phyloP scores from a whole-genome alignment of 2,888 invertebrate genomes.

The Mycalesis mineus region DNA sequence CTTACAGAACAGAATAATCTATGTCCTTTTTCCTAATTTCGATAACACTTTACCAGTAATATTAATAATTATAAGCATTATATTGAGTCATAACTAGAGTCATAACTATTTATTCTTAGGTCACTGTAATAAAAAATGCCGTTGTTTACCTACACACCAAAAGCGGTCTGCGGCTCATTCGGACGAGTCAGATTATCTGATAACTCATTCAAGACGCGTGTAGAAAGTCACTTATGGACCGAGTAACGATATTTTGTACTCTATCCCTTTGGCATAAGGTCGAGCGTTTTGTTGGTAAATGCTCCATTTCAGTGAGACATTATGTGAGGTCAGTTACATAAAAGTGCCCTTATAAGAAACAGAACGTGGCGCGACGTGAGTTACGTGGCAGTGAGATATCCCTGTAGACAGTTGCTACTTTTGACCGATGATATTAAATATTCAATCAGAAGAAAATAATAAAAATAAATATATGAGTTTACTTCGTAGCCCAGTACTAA shows the following conservation, averaged over 20 bases:
- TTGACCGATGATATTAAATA: background rate
- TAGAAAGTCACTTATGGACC: conserved; percentile 35
- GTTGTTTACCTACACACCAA: conserved; percentile 25
- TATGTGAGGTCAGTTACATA: conserved; percentile 30
- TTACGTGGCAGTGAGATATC: background rate
- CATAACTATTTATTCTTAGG: background rate
- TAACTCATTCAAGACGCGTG: conserved; percentile 48
- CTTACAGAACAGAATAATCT: too few species aligned
- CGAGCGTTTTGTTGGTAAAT: conserved; percentile 13
- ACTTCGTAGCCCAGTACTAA: too few species aligned
- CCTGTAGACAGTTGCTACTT: background rate
- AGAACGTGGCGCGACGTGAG: background rate
- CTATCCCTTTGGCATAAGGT: background rate
- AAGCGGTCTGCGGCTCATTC: conserved; percentile 36
- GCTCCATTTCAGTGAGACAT: conserved; percentile 21
- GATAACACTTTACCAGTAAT: too few species aligned
- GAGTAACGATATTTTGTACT: background rate
- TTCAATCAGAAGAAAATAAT: too few species aligned
- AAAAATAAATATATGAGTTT: too few species aligned
- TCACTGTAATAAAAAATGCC: background rate
- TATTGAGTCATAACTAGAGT: background rate
- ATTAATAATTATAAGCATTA: background rate
- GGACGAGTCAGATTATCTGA: conserved; percentile 37
- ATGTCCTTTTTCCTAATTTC: too few species aligned
- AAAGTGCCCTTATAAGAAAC: conserved; percentile 24